These are phyloP conservation scores for Pollenia labialis DNA, from an alignment of 2,888 invertebrate genomes.

Conservation along the genomic window DNA sequence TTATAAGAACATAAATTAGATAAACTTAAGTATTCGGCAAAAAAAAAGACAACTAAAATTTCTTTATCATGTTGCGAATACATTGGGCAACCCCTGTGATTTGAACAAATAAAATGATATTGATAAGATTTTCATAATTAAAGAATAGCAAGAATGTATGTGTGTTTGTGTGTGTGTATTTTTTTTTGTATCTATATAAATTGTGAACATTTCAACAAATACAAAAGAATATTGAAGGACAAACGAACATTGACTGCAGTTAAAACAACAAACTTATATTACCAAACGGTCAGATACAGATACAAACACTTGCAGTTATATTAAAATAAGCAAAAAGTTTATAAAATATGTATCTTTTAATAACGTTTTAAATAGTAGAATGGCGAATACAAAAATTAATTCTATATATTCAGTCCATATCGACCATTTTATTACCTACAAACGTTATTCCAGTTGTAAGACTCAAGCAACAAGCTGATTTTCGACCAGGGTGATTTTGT, in stretches of 20 bases:
- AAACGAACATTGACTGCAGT: conserved; percentile 76
- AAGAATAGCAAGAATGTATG: conserved; percentile 37
- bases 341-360: conserved; percentile 47
- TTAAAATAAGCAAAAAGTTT: conserved; percentile 36
- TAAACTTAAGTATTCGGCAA: not conserved
- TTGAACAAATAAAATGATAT: conserved; percentile 62
- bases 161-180: conserved; percentile 3
- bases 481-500: no score
- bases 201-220: conserved; percentile 63
- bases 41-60: not conserved
- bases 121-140: conserved; percentile 69
- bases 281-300: conserved; percentile 18
- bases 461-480: no score
- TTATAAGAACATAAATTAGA: no score
- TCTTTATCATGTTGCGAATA: not conserved
- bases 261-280: conserved; percentile 30
- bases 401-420: not conserved
- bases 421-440: conserved; percentile 24
- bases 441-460: no score
- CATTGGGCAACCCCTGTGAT: conserved; percentile 42
- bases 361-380: conserved; percentile 23
- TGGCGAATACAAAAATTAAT: conserved; percentile 1
- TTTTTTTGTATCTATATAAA: conserved; percentile 43
- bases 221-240: conserved; percentile 75
- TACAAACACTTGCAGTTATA: conserved; percentile 46